These are phyloP conservation scores for Protobothrops mucrosquamatus DNA, from an alignment of 2,113 vertebrate species.

Conservation along the genomic window DNA sequence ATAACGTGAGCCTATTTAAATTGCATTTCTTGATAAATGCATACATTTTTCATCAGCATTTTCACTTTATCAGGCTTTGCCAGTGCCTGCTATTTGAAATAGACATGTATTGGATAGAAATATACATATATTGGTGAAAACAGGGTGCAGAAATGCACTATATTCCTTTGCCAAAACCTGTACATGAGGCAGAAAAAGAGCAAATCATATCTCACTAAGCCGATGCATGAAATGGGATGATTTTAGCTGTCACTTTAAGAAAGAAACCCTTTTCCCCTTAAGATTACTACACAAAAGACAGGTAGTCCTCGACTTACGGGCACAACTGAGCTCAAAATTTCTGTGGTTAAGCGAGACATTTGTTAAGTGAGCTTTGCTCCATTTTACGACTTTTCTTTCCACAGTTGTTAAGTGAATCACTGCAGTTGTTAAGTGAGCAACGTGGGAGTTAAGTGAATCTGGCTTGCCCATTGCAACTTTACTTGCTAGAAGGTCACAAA, in stretches of 20 bases:
- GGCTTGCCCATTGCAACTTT: not conserved
- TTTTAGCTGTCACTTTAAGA: not conserved
- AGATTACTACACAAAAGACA: not conserved
- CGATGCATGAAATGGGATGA: not conserved
- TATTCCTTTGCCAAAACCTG: not conserved
- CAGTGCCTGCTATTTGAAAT: not conserved
- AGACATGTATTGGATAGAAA: not conserved
- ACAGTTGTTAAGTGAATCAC: not conserved
- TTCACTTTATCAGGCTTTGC: not conserved
- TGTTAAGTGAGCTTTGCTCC: not conserved
- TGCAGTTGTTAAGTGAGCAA: not conserved
- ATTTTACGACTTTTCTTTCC: not conserved
- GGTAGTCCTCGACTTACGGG: not conserved
- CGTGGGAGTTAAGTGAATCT: not conserved
- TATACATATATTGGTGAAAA: not conserved
- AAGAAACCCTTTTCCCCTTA: not conserved
- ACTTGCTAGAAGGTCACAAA: not conserved
- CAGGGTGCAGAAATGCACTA: not conserved
- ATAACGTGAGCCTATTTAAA: not conserved
- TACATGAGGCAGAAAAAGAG: not conserved
- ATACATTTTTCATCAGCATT: not conserved
- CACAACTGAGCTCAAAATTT: not conserved
- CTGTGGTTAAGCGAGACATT: not conserved
- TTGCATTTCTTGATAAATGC: not conserved
- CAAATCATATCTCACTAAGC: not conserved